Percentiles rank a stretch among this genome's conserved stretches.
Conservation (phyloP, 2,888 invertebrate genomes). For the Reticulitermes lucifugus region DNA sequence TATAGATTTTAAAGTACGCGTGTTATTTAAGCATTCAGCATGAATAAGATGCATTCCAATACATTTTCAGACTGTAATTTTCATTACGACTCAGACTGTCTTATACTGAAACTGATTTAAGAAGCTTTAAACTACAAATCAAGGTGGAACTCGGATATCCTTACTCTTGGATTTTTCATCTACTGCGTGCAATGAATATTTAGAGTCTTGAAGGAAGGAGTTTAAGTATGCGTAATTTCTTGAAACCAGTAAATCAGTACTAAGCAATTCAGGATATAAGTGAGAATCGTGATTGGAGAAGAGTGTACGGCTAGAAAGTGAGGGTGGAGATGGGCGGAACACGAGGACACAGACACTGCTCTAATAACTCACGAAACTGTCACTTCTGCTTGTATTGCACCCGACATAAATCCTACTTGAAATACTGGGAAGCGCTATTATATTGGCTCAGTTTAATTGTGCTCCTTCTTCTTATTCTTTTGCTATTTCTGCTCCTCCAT, state of each 20-base stretch:
- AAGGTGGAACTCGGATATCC: background rate
- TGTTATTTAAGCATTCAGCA: no score
- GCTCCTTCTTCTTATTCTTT: constrained; percentile 14
- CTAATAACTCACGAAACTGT: constrained; percentile 48
- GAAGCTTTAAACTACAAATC: constrained; percentile 2
- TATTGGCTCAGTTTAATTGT: constrained; percentile 50
- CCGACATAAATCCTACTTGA: constrained; percentile 44
- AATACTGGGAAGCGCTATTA: constrained; percentile 42
- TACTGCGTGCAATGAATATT: background rate
- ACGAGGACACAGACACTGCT: constrained; percentile 23
- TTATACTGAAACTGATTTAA: background rate
- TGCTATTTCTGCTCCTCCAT: background rate
- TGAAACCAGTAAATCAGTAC: constrained; percentile 25
- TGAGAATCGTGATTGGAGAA: constrained; percentile 30
- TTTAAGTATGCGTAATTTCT: background rate
- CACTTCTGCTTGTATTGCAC: constrained; percentile 45
- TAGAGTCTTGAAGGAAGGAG: background rate
- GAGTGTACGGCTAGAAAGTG: constrained; percentile 23
- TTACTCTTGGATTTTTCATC: background rate
- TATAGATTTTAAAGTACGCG: no score
- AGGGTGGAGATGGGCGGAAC: background rate
- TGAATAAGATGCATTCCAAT: no score
- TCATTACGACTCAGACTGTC: no score
- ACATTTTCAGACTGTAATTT: no score
- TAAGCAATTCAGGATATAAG: constrained; percentile 19